These are phyloP conservation scores for Prochilodus magdalenae DNA, from an alignment of 2,113 vertebrate species.

Conservation along the genomic window DNA sequence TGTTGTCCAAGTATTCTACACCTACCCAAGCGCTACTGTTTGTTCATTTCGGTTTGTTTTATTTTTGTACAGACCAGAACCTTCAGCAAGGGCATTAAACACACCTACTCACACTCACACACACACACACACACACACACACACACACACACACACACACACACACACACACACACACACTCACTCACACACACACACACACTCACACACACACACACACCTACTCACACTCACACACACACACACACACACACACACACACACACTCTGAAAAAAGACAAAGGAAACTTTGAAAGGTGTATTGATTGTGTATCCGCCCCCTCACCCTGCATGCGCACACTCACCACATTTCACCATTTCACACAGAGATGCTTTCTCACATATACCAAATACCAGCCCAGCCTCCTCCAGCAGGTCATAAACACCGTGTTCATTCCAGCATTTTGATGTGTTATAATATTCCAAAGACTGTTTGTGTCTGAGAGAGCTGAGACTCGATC, in stretches of 20 bases:
- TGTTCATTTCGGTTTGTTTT: not conserved
- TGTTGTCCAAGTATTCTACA: no score
- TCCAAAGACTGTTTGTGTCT: not conserved
- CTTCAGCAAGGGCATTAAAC: constrained; percentile 8
- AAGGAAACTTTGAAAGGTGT: constrained; percentile 15
- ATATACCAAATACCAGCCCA: not conserved
- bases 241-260: not conserved
- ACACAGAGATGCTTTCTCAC: constrained; percentile 14
- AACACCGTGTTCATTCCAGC: not conserved
- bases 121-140: not conserved
- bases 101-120: constrained; percentile 11
- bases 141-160: not conserved
- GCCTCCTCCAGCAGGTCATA: not conserved
- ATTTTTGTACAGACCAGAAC: not conserved
- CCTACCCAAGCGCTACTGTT: no score
- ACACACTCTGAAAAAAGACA: not conserved
- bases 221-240: not conserved
- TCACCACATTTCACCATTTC: constrained; percentile 4
- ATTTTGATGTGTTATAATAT: not conserved
- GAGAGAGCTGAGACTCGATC: no score
- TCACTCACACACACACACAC: constrained; percentile 2
- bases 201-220: constrained; percentile 11
- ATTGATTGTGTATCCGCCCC: constrained; percentile 52
- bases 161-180: not conserved
- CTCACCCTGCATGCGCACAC: not conserved